Base-by-base conservation (phyloP, 2,797 vertebrate species). In the Mionectes olivaceus region DNA sequence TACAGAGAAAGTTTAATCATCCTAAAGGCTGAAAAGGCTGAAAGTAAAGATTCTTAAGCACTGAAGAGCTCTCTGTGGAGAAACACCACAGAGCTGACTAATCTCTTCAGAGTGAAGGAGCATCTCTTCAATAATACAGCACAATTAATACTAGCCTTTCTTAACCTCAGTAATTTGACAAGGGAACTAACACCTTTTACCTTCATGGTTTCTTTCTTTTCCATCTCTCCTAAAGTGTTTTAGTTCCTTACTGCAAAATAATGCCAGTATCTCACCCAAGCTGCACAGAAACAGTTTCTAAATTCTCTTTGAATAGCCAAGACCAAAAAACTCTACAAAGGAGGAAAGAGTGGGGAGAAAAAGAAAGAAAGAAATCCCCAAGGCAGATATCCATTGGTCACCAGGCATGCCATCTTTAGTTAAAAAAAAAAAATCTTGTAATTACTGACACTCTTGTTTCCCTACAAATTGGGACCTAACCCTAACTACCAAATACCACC, bases 301-400 rank as follows among this genome's bases (percentile, higher is more conserved):
- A 69, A n/a, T 63, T 61, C 7, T 78, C 43, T 71, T 74, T 60
- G 18, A 65, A 73, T 11, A 91, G 37, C 4, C 27, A 88, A 60
- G 23, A 30, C 25, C n/a, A 92, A 46, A 81, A 61, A 43, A 35
- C 9, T 4, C 18, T 8, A 49, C 12, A 21, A 16, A 23, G 4
- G 1, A 3, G 2, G 5, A 25, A 13, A 9, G 3, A 5, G 5
- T 0, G 5, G 4, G 5, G 8, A 32, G 2, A n/a, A 14, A 56
- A 19, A 37, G 4, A 46, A 60, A 41, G 7, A 56, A 55, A 32
- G 4, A 7, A 27, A 33, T 30, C 15, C 55, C 28, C 19, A 55
- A 37, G 41, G 43, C 22, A 61, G 24, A 35, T 74, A 71, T 9
- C 30, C 7, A 24, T 6, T 11, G 3, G 10, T 18, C 5, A 8